Base-by-base conservation (phyloP, 2,888 invertebrate genomes). In the Actias luna region DNA sequence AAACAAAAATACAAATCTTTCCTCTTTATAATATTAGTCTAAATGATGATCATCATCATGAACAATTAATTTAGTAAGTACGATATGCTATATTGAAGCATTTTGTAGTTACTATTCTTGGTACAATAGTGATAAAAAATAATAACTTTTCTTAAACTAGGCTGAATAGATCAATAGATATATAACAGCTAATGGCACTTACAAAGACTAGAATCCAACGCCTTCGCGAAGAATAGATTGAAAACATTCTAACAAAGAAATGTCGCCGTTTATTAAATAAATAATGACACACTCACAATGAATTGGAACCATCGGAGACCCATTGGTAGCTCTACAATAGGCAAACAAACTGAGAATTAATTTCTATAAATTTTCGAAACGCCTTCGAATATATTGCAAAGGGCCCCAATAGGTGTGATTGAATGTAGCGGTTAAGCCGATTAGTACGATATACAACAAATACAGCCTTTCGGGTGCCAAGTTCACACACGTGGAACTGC, bases 271-370 rank as follows among this genome's bases (percentile, higher is more conserved):
- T 89, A 89, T 89, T 88, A 91, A 89, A 92, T 89, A 90, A 92
- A 91, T 89, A 92, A 88, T 85, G 86, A 86, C 84, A 84, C 64
- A 69, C 42, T 66, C 73, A 90, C 88, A 89, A 89, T 81, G 77
- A 74, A 64, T 68, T 73, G 69, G 46, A 25, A 22, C 46, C 25
- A 50, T 50, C 46, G 46, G 1, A 58, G 73, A 82, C 79, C 79
- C 84, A 84, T 81, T 83, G 85, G 88, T 85, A 87, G 87, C 75
- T 74, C 80, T 66, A 90, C 90, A 92, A 92, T 88, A 73, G 85
- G 67, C 85, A 85, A 88, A 92, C 89, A 92, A 88, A 91, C 88
- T 88, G 85, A 80, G 88, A 89, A 90, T 88, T 91, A 87, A 89
- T 91, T 89, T 84, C 88, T 83, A 91, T 89, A 87, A 85, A 88